Evolutionary conservation across 1,140 invertebrate genomes (phyloP).

Genomic region (Sitobion miscanthi): DNA sequence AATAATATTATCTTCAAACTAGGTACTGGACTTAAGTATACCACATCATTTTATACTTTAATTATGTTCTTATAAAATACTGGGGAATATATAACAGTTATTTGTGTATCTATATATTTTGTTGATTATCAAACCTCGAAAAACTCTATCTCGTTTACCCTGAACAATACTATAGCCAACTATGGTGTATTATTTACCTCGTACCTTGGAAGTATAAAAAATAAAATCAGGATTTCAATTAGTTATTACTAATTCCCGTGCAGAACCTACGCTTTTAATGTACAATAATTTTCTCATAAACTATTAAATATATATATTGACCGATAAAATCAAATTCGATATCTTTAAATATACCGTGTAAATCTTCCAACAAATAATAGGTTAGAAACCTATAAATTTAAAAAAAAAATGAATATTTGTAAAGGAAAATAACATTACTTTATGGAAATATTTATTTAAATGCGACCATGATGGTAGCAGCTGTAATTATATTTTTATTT

Average conservation of each 20-base stretch:
- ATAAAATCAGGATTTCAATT: background rate
- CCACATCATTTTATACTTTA: background rate
- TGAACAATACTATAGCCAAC: background rate
- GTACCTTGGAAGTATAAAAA: background rate
- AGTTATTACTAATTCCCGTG: background rate
- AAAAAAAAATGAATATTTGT: background rate
- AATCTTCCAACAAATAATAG: background rate
- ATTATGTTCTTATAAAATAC: background rate
- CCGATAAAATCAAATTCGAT: background rate
- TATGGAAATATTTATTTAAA: background rate
- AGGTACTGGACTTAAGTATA: background rate
- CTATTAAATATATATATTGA: background rate
- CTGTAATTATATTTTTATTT: slow-evolving; percentile 5
- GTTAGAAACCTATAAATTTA: background rate
- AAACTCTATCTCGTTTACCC: background rate
- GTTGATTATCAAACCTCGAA: background rate
- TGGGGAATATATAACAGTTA: background rate
- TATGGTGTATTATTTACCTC: background rate
- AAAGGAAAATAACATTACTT: background rate
- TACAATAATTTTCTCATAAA: background rate
- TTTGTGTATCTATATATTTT: background rate
- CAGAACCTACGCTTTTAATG: background rate
- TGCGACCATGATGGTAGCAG: background rate
- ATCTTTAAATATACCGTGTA: background rate
- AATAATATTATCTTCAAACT: background rate